Evolutionary conservation across 2,113 vertebrate species (phyloP).

Genomic region (Brachyhypopomus occidentalis): DNA sequence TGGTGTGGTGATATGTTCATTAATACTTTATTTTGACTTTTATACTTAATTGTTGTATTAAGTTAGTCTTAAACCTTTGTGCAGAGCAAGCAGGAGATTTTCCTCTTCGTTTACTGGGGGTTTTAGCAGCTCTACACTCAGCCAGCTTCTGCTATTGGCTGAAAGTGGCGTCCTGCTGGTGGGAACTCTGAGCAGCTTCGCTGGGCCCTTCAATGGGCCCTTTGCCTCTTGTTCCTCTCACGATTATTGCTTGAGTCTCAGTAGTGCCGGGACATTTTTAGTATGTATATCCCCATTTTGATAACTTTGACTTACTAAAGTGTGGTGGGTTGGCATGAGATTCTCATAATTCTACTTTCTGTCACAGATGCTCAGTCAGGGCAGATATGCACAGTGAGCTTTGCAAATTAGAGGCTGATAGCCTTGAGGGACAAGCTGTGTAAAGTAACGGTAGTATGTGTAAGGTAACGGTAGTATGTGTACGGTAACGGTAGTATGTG

Average conservation of each 20-base stretch:
- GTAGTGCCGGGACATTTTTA: conserved; percentile 54
- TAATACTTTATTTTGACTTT: too few relatives aligned
- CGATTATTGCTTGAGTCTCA: conserved; percentile 46
- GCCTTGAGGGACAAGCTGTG: conserved; percentile 81
- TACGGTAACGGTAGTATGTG: too few relatives aligned
- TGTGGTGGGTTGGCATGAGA: conserved; percentile 75
- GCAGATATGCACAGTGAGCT: conserved; percentile 75
- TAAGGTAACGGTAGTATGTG: too few relatives aligned
- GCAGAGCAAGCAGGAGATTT: neutral
- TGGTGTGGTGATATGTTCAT: neutral
- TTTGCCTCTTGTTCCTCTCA: conserved; percentile 52
- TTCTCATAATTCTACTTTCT: conserved; percentile 78
- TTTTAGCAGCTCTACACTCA: neutral
- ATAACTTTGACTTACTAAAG: conserved; percentile 72
- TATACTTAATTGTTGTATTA: neutral
- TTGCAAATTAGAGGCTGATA: conserved; percentile 84
- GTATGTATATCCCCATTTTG: conserved; percentile 66
- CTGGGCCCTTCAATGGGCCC: neutral
- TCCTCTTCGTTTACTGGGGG: conserved; percentile 1
- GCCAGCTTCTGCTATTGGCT: conserved; percentile 15
- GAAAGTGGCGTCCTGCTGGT: too few relatives aligned
- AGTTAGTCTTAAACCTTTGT: conserved; percentile 2
- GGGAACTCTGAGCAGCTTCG: neutral
- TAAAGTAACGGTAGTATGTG: too few relatives aligned
- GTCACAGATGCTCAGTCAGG: conserved; percentile 79